Conservation (phyloP, 2,888 invertebrate genomes). For the Xanthia icteritia region DNA sequence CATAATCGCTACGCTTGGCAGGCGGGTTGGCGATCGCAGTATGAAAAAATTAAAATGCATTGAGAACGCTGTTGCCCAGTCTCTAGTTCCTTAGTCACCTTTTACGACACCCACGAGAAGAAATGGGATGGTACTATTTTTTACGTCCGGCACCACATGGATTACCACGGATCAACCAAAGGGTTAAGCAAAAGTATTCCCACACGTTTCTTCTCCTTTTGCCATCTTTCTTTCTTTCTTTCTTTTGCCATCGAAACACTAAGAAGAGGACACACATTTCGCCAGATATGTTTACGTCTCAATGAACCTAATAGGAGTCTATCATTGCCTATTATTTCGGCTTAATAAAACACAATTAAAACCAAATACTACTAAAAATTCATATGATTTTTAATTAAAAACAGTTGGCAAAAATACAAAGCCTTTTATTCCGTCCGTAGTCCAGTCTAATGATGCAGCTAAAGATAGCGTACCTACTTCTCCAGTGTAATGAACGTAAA, state of each 20-base stretch:
- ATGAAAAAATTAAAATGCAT: too few species aligned
- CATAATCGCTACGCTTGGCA: too few species aligned
- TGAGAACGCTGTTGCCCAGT: too few species aligned
- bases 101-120: too few species aligned
- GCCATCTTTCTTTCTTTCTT: not conserved
- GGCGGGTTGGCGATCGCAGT: too few species aligned
- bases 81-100: too few species aligned
- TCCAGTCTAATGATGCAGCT: conserved; percentile 23
- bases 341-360: not conserved
- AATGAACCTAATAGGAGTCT: not conserved
- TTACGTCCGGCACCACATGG: too few species aligned
- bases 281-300: not conserved
- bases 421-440: conserved; percentile 12
- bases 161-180: too few species aligned
- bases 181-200: too few species aligned
- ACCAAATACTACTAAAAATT: not conserved
- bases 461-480: conserved; percentile 29
- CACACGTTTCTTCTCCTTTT: not conserved
- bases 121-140: too few species aligned
- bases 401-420: conserved; percentile 14
- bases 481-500: conserved; percentile 42
- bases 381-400: conserved; percentile 3
- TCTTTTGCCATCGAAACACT: too few species aligned
- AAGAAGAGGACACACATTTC: not conserved
- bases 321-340: not conserved